Base-by-base conservation (phyloP, 2,113 vertebrate species). In the Zeus faber region DNA sequence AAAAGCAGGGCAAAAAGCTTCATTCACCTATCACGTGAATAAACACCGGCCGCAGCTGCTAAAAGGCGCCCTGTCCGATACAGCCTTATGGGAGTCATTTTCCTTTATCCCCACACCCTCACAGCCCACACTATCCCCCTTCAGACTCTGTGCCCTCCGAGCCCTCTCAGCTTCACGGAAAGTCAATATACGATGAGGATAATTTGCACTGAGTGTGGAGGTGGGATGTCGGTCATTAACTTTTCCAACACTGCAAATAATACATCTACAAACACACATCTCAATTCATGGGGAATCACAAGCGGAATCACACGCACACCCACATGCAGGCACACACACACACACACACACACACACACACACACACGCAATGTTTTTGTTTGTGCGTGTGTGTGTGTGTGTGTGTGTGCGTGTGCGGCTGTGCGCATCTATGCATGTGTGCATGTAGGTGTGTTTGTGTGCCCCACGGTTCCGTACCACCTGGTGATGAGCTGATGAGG, bases 401-500 rank as follows among this genome's bases (percentile, higher is more conserved):
- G n/a, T 37, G 50, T 16, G 10, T 22, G 8, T 24, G 26, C 11
- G 35, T 46, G 22, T 46, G 27, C 41, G 37, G 46, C 37, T 35
- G 49, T 47, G 50, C 14, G 27, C 26, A 44, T 27, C 26, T 45
- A 54, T 49, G 17, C 50, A 50, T 54, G 16, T n/a, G 14, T 24
- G 16, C 35, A 8, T 1, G 6, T 50, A 29, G 45, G 26, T 35
- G 39, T 37, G 35, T 62, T 39, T 35, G 41, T 49, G 41, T 60
- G 40, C 40, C 1, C 20, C 7, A 22, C 11, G 44, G 44, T 41
- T 43, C 25, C 25, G 55, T 9, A 67, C 0, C 77, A 52, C 56
- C 23, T 68, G 80, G 78, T 77, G 82, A 66, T 48, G 62, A 56
- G 72, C 55, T 82, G 71, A 85, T 86, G 74, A 47, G 24, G 20